Base-by-base conservation (phyloP, 2,888 invertebrate species). In the Temnothorax rugatulus region DNA sequence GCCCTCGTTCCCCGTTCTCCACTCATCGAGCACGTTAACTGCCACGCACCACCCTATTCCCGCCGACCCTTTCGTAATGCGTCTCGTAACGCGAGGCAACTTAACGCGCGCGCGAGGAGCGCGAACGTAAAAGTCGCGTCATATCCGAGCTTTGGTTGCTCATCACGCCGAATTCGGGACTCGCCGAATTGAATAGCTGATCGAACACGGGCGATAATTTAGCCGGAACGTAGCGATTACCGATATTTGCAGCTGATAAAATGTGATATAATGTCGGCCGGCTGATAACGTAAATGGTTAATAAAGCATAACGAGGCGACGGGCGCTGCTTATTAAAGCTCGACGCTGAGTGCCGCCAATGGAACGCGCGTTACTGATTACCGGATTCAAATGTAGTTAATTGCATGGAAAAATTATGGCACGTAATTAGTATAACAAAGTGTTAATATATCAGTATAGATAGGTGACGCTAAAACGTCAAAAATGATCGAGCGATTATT, bases 11-110 rank as follows among this genome's bases (percentile, higher is more conserved):
- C 54, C 47, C n/a, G 54, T 73, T 69, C 73, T 68, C 61, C 86
- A 83, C 85, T 86, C 87, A 54, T 88, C 83, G 85, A 83, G 63
- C 83, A 85, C 82, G 87, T 84, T 84, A 90, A 90, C 90, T 75
- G n/a, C 25, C 79, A 64, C 83, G 66, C 83, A 66, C 82, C 66
- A 34, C 44, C 34, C 38, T 29, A 44, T 1, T 15, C 57, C 54
- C 64, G 47, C 41, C 54, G 84, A 79, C 76, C 52, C 82, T 21
- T 73, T 69, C 50, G 50, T 66, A 68, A 85, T 81, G 83, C 77
- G 83, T 69, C 81, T 87, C 83, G 64, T 85, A 88, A 85, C 86
- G 64, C 74, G 86, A 79, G 87, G 82, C 84, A 87, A 91, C 86
- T 85, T 85, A 86, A 83, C 82, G 69, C 38, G 47, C 52, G 52